Evolutionary conservation across 2,113 vertebrate species (phyloP).

Genomic region (Actenoides lindsayi): DNA sequence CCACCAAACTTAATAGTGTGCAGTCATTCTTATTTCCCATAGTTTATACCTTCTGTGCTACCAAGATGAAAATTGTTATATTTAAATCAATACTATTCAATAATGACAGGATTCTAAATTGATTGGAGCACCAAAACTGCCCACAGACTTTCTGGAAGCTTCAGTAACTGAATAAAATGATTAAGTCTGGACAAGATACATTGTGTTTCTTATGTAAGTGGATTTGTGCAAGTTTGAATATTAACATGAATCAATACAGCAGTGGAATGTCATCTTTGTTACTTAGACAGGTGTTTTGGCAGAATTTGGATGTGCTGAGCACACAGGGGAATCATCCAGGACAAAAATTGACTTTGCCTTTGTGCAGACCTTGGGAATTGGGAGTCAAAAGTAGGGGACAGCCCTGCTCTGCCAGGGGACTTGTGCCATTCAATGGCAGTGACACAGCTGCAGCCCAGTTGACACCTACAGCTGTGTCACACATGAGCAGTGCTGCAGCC

Average conservation of each 20-base stretch:
- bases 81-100: neutral
- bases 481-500: no score
- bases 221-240: neutral
- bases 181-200: neutral
- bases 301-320: neutral
- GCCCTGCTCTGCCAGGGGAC: neutral
- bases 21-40: neutral
- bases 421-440: fast-evolving
- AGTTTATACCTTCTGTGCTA: neutral
- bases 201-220: fast-evolving
- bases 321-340: neutral
- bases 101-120: neutral
- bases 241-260: fast-evolving
- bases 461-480: neutral
- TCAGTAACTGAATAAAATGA: neutral
- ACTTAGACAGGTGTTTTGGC: neutral
- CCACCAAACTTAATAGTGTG: neutral
- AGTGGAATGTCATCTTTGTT: fast-evolving
- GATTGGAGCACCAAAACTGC: neutral
- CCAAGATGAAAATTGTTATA: neutral
- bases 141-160: neutral
- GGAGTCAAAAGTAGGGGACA: neutral
- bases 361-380: neutral
- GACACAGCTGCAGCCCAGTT: fast-evolving
- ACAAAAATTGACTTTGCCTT: neutral